Conservation (phyloP, 1,140 invertebrate genomes). For the Pararge aegeria region DNA sequence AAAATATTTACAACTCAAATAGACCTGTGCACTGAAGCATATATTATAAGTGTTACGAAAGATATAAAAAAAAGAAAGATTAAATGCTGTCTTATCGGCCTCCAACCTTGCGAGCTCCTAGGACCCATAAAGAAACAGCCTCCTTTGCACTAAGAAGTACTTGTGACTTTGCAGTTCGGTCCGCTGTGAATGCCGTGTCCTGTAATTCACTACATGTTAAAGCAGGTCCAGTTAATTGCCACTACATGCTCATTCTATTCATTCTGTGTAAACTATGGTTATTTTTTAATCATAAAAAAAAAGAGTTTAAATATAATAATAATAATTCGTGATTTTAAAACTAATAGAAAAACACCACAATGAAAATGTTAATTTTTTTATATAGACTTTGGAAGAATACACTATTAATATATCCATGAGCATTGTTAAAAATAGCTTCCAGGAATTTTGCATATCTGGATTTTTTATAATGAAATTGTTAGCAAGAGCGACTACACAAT, state of each 20-base stretch:
- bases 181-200: conserved; percentile 84
- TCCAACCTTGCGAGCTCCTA: conserved; percentile 92
- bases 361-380: conserved; percentile 13
- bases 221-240: conserved; percentile 66
- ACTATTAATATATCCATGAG: conserved; percentile 8
- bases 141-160: conserved; percentile 93
- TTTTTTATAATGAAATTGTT: conserved; percentile 17
- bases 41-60: conserved; percentile 45
- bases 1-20: conserved; percentile 3
- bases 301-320: neutral
- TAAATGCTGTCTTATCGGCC: conserved; percentile 42
- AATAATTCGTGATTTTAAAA: neutral
- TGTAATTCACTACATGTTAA: conserved; percentile 81
- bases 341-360: conserved; percentile 3
- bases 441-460: conserved; percentile 11
- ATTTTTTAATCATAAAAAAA: neutral
- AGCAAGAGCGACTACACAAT: conserved; percentile 25
- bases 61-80: conserved; percentile 38
- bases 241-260: conserved; percentile 55
- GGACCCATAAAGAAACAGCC: conserved; percentile 93
- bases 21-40: conserved; percentile 54
- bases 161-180: conserved; percentile 83
- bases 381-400: neutral
- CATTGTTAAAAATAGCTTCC: conserved; percentile 17
- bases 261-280: conserved; percentile 9